Base-by-base conservation (phyloP, 2,113 vertebrate species). In the Podilymbus podiceps region DNA sequence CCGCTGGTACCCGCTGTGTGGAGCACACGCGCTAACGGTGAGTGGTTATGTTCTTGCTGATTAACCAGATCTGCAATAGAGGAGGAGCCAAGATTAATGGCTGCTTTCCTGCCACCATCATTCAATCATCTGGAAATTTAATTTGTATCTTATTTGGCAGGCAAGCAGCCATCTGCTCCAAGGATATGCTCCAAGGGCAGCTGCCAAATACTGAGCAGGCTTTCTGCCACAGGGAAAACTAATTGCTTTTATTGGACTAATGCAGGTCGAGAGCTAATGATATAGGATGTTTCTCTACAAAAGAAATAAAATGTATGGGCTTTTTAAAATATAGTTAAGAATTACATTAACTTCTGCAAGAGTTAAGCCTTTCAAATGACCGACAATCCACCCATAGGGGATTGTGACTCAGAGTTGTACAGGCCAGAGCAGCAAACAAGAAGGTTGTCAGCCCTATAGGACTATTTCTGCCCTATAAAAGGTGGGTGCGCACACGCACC, bases 61-160 rank as follows among this genome's bases (percentile, higher is more conserved):
- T 81, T 81, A 95, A 83, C 87, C 1, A 30, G 72, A 71, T 90
- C 86, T 58, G 68, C 64, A 50, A 19, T 3, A 76, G 71, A 93
- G 95, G 94, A 97, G 93, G 74, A 89, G 92, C 46, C 86, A 77
- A 66, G 90, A 93, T 52, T 91, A 96, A 73, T 10, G 73, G 88
- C 90, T 93, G 80, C 86, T 93, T 91, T 86, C 89, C 97, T 92
- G 96, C 50, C 73, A 83, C 93, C 38, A 4, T 97, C 97, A 97
- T 91, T 93, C 96, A 97, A 95, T 98, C 97, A 98, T 97, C 98
- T 98, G 97, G 92, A 97, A 98, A 98, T 96, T 96, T 96, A 97
- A 98, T 98, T 97, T 97, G 95, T 97, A 91, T 95, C 92, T 89
- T 94, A 84, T 90, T 95, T 96, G 95, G 96, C 95, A 95, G 95